phyloP scores from a whole-genome alignment of 2,113 vertebrate species.

The Callithrix jacchus region DNA sequence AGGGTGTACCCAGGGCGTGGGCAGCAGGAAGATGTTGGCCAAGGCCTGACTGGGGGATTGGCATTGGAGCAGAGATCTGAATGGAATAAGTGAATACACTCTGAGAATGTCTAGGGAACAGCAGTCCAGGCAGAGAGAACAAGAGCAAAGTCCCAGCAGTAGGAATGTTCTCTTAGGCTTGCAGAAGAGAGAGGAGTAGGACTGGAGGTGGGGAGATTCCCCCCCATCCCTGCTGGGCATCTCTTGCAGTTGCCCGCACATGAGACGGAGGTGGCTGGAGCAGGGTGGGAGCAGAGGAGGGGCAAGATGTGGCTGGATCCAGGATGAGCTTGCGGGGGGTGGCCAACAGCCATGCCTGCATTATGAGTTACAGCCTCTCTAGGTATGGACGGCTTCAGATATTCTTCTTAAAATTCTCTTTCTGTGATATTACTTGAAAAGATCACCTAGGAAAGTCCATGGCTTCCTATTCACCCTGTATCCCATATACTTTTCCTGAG shows the following conservation, averaged over 20 bases:
- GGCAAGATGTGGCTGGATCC: neutral
- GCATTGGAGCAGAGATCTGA: neutral
- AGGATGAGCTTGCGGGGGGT: neutral
- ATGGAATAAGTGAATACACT: neutral
- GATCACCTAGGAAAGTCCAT: neutral
- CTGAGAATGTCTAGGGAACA: neutral
- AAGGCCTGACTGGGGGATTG: neutral
- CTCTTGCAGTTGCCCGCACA: neutral
- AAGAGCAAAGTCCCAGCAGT: neutral
- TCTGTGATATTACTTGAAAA: neutral
- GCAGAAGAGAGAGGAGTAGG: neutral
- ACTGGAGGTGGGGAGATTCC: neutral
- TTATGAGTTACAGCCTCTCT: neutral
- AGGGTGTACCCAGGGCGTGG: neutral
- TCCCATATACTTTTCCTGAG: neutral
- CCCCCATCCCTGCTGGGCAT: neutral
- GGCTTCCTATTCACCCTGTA: neutral
- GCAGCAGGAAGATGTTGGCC: neutral
- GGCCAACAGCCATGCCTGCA: neutral
- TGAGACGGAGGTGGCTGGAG: neutral
- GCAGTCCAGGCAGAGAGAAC: neutral
- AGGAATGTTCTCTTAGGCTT: neutral
- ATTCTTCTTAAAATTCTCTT: neutral
- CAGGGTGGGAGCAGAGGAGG: neutral
- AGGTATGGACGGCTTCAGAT: neutral